phyloP scores from a whole-genome alignment of 2,113 vertebrate genomes.

The Hystrix cristata region DNA sequence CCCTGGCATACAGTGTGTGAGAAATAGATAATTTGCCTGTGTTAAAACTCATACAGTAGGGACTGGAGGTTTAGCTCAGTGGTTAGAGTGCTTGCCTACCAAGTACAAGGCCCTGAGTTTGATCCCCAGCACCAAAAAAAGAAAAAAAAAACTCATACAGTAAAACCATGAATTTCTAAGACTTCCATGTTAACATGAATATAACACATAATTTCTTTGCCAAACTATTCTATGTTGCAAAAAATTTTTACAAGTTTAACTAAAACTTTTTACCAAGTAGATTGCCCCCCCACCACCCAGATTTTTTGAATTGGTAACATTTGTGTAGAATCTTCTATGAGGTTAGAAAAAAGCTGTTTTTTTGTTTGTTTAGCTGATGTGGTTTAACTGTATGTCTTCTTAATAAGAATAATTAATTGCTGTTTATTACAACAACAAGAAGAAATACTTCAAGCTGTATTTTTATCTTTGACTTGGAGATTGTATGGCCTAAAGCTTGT shows the following conservation, averaged over 20 bases:
- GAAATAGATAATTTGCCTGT: constrained; percentile 43
- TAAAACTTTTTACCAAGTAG: constrained; percentile 36
- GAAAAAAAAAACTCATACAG: neutral
- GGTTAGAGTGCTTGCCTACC: no score
- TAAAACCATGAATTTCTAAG: constrained; percentile 47
- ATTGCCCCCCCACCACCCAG: neutral
- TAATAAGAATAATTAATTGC: constrained; percentile 41
- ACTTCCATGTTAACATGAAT: neutral
- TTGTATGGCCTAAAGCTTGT: neutral
- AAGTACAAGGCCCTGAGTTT: no score
- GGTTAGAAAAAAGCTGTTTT: neutral
- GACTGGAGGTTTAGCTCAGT: no score
- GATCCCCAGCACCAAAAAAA: no score
- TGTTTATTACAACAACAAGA: constrained; percentile 46
- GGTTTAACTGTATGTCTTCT: constrained; percentile 58
- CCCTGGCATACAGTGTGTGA: neutral
- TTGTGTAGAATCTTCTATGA: constrained; percentile 43
- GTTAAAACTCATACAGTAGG: constrained; percentile 42
- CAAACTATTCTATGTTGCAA: constrained; percentile 22
- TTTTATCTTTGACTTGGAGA: constrained; percentile 57
- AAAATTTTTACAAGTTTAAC: constrained; percentile 18
- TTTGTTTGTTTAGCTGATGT: constrained; percentile 33
- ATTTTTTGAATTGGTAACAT: constrained; percentile 45
- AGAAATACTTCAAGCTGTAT: neutral
- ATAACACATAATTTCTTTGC: constrained; percentile 3